A percentile compares a stretch with the other conserved stretches of the same genome.
These are phyloP conservation scores for Bettongia penicillata DNA, from an alignment of 2,113 vertebrate genomes.

Conservation along the genomic window DNA sequence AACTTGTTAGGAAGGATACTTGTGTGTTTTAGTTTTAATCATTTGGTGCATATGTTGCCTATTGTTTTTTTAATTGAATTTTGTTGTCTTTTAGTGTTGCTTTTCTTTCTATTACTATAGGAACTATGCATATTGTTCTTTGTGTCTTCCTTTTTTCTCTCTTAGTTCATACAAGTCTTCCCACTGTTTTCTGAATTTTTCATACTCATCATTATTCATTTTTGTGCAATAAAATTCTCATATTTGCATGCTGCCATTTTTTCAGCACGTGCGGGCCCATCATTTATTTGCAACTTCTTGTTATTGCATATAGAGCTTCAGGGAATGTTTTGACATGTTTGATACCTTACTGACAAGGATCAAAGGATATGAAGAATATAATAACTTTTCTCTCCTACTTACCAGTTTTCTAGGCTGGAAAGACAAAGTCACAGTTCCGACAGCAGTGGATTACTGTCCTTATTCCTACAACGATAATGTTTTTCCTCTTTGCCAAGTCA, in stretches of 20 bases:
- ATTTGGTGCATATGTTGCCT: neutral
- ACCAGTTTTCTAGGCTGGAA: conserved; percentile 39
- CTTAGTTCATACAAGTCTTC: neutral
- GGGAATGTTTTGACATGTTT: neutral
- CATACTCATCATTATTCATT: neutral
- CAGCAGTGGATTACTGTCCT: neutral
- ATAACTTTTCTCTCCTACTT: neutral
- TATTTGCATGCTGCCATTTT: neutral
- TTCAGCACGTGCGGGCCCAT: neutral
- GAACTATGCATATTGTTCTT: neutral
- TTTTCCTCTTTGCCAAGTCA: conserved; percentile 11
- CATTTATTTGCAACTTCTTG: neutral
- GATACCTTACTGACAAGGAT: neutral
- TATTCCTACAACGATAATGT: neutral
- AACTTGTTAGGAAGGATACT: neutral
- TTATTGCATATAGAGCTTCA: neutral
- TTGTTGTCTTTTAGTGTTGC: neutral
- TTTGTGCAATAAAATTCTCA: neutral
- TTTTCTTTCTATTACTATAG: neutral
- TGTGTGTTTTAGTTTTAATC: neutral
- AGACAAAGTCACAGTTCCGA: conserved; percentile 16
- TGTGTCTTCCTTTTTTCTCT: neutral
- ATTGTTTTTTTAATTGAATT: neutral
- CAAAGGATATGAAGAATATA: neutral
- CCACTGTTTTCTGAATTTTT: neutral